These are phyloP conservation scores for Drosophila nr. medialis DNA, from an alignment of 2,888 invertebrate species.

Conservation along the genomic window DNA sequence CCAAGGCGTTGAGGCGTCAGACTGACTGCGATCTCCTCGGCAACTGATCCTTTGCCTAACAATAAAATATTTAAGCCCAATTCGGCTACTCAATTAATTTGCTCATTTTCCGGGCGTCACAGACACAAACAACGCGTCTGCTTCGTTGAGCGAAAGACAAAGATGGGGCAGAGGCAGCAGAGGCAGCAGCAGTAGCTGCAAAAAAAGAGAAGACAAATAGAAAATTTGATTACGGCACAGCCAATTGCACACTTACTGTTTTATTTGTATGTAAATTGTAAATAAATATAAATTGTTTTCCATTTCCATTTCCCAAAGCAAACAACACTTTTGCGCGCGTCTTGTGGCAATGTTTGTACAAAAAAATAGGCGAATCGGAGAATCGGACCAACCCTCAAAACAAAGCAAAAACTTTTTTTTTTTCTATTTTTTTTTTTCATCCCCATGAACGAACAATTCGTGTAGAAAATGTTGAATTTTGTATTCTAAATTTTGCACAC, in stretches of 20 bases:
- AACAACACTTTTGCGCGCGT: slow-evolving; percentile 45
- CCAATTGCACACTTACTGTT: slow-evolving; percentile 73
- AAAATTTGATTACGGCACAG: slow-evolving; percentile 63
- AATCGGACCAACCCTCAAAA: slow-evolving; percentile 26
- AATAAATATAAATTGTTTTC: slow-evolving; percentile 70
- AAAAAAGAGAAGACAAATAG: slow-evolving; percentile 13
- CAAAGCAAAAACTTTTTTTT: slow-evolving; percentile 9
- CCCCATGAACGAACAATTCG: slow-evolving; percentile 9
- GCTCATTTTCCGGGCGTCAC: not conserved
- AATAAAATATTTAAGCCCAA: not conserved
- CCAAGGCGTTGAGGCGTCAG: slow-evolving; percentile 41
- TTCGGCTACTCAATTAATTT: not conserved
- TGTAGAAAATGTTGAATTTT: slow-evolving; percentile 17
- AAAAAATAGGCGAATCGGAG: slow-evolving; percentile 14
- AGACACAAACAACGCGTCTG: not conserved
- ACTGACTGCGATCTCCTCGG: not conserved
- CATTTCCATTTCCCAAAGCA: slow-evolving; percentile 65
- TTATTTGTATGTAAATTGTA: slow-evolving; percentile 72
- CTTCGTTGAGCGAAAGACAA: slow-evolving; percentile 6
- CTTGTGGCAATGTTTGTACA: slow-evolving; percentile 37
- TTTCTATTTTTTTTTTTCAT: not conserved
- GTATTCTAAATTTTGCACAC: slow-evolving; percentile 67
- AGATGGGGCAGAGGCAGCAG: slow-evolving; percentile 32
- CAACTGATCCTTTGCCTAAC: slow-evolving; percentile 2
- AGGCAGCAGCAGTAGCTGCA: not conserved